Base-by-base conservation (phyloP, 1,140 invertebrate species). In the Pseudomyrmex dendroicus region DNA sequence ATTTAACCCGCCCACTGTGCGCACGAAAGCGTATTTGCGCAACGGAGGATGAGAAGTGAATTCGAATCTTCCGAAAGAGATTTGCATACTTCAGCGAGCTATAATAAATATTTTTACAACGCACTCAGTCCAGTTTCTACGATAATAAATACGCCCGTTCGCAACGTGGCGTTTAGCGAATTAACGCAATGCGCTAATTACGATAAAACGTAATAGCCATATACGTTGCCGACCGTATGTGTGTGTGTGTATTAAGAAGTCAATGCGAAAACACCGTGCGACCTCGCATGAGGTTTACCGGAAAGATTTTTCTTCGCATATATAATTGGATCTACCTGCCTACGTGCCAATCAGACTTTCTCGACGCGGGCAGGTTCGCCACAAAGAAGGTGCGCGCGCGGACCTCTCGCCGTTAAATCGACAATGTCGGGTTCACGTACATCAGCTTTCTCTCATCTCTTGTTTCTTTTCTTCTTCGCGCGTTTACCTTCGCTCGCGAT, bases 371-470 rank as follows among this genome's bases (percentile, higher is more conserved):
- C 17, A 57, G 20, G 25, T 46, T 68, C 13, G 35, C 22, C 64
- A 63, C 63, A 68, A 20, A 35, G 35, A 7, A 35, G 5, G 35
- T 7, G 35, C 35, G 25, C 35, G 64, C 20, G 44, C 13, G 52
- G 46, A 35, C 2, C 52, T 15, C 17, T 12, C 35, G 35, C 52
- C 46, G 64, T 57, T 70, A 68, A 70, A 78, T 78, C 64, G 74
- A 78, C 74, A 78, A 70, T 77, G 48, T 56, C 74, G 15, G 52
- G 9, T 78, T 57, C 48, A 35, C 64, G 35, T 48, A 20, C 2
- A 20, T 35, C 48, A 22, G 63, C 63, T 78, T 78, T 78, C 63
- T 64, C 63, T 78, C 74, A 57, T 78, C 64, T 78, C 63, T 78
- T 62, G 46, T 78, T 66, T 78, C 44, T 35, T 20, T 57, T 52